Evolutionary conservation across 2,888 invertebrate species (phyloP), one percentile per base, ranked within the genome.

Genomic region (Hetaerina titia): DNA sequence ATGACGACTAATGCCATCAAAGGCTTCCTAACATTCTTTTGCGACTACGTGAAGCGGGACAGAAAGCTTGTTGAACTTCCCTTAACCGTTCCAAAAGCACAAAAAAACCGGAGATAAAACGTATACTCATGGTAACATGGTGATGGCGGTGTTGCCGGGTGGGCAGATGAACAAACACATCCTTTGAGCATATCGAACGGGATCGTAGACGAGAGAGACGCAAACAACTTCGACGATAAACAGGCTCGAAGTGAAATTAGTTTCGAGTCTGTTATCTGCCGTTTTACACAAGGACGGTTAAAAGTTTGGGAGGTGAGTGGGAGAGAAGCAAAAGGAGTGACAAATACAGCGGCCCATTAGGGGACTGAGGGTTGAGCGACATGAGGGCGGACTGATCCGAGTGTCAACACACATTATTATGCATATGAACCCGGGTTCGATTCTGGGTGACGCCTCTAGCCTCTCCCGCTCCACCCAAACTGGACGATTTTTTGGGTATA

Each of bases 161-260:
- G 81, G 81, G 31, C 81, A 81, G 25, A 81, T 81, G 81, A 25
- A 81, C 81, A 81, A 81, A 81, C 81, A 81, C 25, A 31, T 81
- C 81, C 81, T 81, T 81, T 25, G 81, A 81, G 81, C 13, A 25
- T 31, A 81, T 69, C 69, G 69, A 69, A 69, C n/a, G 1, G 69
- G 22, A 22, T 2, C 45, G 45, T 45, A n/a, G 81, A 31, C 25
- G 74, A 74, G 11, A 22, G 69, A n/a, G 22, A 5, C 6, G 81
- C 81, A 81, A 81, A 81, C 81, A 81, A 81, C 81, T 31, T 81
- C 25, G 81, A 13, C 81, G 25, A 31, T 31, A 81, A 81, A 81
- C 81, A 81, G 31, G 31, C 81, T 11, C 81, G 31, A 25, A 6
- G 22, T 13, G 81, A 81, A 81, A 81, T 81, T 81, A 81, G 81